These are phyloP conservation scores for Drosophila lowei DNA, from an alignment of 1,140 invertebrate genomes.

Conservation along the genomic window DNA sequence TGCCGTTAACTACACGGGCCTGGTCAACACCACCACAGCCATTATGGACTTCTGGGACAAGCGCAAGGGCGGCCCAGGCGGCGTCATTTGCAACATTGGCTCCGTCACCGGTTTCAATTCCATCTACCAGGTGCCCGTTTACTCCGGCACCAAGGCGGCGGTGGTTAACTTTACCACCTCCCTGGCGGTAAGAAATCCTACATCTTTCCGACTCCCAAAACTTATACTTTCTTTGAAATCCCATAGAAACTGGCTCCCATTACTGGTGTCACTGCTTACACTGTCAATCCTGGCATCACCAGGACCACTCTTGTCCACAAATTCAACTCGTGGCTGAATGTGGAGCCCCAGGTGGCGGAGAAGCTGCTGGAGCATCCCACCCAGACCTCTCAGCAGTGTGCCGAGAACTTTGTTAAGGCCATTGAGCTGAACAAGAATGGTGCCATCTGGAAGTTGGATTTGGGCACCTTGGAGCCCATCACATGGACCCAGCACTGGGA, in stretches of 20 bases:
- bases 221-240: not conserved
- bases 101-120: slow-evolving; percentile 85
- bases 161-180: slow-evolving; percentile 83
- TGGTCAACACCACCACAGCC: slow-evolving; percentile 75
- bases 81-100: slow-evolving; percentile 86
- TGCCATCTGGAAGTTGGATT: slow-evolving; percentile 71
- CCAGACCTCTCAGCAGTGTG: slow-evolving; percentile 50
- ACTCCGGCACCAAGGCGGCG: slow-evolving; percentile 84
- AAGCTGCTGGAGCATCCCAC: slow-evolving; percentile 59
- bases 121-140: slow-evolving; percentile 82
- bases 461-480: slow-evolving; percentile 57
- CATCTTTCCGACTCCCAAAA: not conserved
- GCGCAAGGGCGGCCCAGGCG: slow-evolving; percentile 86
- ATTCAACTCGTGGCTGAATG: slow-evolving; percentile 75
- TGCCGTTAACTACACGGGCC: slow-evolving; percentile 74
- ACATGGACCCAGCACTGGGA: slow-evolving; percentile 71
- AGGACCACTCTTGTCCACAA: slow-evolving; percentile 61
- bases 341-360: slow-evolving; percentile 65
- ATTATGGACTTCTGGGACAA: slow-evolving; percentile 84
- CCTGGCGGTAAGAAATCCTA: slow-evolving; percentile 56
- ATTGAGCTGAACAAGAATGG: slow-evolving; percentile 74
- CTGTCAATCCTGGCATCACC: slow-evolving; percentile 71
- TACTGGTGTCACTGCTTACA: slow-evolving; percentile 66
- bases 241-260: slow-evolving; percentile 54
- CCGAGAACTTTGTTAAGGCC: slow-evolving; percentile 73